A percentile compares a stretch with the other conserved stretches of the same genome.
Conservation (phyloP, 2,797 vertebrate species). For the Macroramphosus scolopax region DNA sequence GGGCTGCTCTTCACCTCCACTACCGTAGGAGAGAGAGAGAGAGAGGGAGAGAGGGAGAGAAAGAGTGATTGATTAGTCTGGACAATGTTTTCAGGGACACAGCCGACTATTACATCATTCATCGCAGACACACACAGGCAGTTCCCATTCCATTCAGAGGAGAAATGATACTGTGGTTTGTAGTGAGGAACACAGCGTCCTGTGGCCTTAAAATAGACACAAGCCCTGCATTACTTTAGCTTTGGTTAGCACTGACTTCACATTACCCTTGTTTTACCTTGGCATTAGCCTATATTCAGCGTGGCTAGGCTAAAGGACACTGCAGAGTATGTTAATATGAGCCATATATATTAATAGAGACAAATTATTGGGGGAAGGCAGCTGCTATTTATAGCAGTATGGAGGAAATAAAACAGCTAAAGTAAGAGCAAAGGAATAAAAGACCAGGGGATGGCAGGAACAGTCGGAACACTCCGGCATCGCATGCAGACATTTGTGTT, state of each 20-base stretch:
- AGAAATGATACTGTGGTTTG: conserved; percentile 22
- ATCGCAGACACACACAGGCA: not conserved
- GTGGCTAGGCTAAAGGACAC: conserved; percentile 10
- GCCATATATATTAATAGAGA: not conserved
- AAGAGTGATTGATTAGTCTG: conserved; percentile 31
- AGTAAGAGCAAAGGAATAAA: not conserved
- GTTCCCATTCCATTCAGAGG: conserved; percentile 40
- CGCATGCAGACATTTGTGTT: too few species aligned
- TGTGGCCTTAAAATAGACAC: conserved; percentile 42
- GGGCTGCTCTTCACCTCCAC: conserved; percentile 88
- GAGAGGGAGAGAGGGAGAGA: conserved; percentile 7
- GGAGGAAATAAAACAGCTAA: not conserved
- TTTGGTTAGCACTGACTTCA: conserved; percentile 8
- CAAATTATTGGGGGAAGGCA: not conserved
- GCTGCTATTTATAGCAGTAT: conserved; percentile 10
- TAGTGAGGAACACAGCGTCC: conserved; percentile 34
- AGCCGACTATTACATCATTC: conserved; percentile 40
- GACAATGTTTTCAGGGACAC: conserved; percentile 26
- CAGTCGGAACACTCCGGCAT: too few species aligned
- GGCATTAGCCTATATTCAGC: conserved; percentile 13
- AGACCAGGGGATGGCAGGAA: too few species aligned
- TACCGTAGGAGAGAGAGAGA: conserved; percentile 31
- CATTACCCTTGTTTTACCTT: conserved; percentile 11
- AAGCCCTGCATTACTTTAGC: conserved; percentile 27
- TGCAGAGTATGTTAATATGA: conserved; percentile 1